Percentiles rank a stretch among this genome's conserved stretches.
Evolutionary conservation across 2,888 invertebrate species (phyloP).

Genomic region (Julus scandinavius): DNA sequence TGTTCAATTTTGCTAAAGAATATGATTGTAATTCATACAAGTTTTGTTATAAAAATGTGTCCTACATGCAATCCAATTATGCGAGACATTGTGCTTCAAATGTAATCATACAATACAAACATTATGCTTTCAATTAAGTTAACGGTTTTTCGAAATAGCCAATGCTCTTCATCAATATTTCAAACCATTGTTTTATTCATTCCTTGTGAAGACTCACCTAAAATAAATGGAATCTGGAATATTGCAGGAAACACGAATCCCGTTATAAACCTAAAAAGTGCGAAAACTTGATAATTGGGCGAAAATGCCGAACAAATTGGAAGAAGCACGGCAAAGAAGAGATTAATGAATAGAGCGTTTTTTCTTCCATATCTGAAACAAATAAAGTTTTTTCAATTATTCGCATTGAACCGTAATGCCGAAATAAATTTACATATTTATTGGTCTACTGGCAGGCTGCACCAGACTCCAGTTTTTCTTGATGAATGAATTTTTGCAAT

Average conservation of each 20-base stretch:
- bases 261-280: slow-evolving; percentile 71
- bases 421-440: no score
- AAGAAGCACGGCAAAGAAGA: slow-evolving; percentile 73
- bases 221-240: slow-evolving; percentile 76
- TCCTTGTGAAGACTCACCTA: slow-evolving; percentile 67
- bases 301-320: slow-evolving; percentile 74
- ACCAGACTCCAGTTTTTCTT: no score
- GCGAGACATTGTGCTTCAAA: no score
- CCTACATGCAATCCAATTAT: no score
- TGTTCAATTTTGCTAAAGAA: neutral
- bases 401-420: neutral
- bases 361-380: slow-evolving; percentile 72
- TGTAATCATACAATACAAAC: no score
- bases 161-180: neutral
- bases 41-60: no score
- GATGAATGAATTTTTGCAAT: no score
- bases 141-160: neutral
- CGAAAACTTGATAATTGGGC: slow-evolving; percentile 72
- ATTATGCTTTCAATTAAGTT: no score
- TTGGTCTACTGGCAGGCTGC: no score
- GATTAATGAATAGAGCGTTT: slow-evolving; percentile 73
- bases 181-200: neutral
- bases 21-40: no score
- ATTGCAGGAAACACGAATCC: slow-evolving; percentile 76
- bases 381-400: neutral